Evolutionary conservation across 2,888 invertebrate genomes (phyloP), one percentile per base, ranked within the genome.

Genomic region (Sphaeridia pumilis): DNA sequence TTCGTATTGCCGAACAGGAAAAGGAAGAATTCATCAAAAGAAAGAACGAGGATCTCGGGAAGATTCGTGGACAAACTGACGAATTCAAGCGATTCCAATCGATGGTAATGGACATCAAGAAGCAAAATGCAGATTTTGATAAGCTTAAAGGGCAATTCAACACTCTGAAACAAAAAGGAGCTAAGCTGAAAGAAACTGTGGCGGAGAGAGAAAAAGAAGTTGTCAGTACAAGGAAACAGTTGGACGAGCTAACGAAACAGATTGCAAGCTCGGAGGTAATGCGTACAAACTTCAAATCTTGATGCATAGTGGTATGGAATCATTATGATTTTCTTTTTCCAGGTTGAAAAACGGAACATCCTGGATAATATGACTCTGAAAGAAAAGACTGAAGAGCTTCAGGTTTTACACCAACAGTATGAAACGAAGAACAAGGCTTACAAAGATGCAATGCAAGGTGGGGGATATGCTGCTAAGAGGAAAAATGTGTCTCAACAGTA

Each of bases 281-380:
- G 41, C 31, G 7, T 31, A 31, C 7, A 31, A 31, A 7, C 31
- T 10, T n/a, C n/a, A n/a, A n/a, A n/a, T n/a, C n/a, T n/a, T n/a
- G n/a, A n/a, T n/a, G n/a, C n/a, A n/a, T 14, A 31, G 31, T 31
- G 7, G 31, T 10, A 31, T 31, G 31, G 31, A 14, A 10, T 31
- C 31, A 31, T 10, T 31, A 31, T 38, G 12, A 17, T 20, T 38
- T 38, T 38, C 20, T 7, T 49, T 60, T 65, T 14, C 59, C n/a
- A 82, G 76, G 71, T 76, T 4, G 72, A 77, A 59, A 77, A 81
- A 69, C 75, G 84, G 38, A 81, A 83, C 61, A 72, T 87, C 22
- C 75, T 77, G 50, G 85, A 86, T 67, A 87, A 86, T 70, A 70
- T 80, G 36, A 78, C 77, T 56, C 69, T 86, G 4, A 76, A 82